A percentile compares a stretch with the other conserved stretches of the same genome.
Conservation (phyloP, 2,797 vertebrate genomes). For the Lateolabrax maculatus region DNA sequence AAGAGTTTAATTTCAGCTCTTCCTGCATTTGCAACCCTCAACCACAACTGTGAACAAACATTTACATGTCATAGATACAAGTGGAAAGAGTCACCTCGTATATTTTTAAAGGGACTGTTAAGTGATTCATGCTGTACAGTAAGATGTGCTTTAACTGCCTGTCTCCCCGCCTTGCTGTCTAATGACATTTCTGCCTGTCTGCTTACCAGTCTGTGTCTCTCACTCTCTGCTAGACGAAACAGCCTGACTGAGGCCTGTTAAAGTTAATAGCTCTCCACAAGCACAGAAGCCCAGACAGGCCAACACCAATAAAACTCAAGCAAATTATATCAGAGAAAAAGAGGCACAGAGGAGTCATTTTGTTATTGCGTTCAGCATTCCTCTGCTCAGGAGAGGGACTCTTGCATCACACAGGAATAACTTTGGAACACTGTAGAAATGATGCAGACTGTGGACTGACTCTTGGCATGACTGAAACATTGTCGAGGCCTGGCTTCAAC, state of each 20-base stretch:
- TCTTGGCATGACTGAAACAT: constrained; percentile 28
- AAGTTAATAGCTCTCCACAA: constrained; percentile 79
- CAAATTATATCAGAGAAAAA: constrained; percentile 78
- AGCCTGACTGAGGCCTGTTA: constrained; percentile 73
- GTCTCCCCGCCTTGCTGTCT: constrained; percentile 34
- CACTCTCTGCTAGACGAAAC: constrained; percentile 32
- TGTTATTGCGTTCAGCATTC: constrained; percentile 62
- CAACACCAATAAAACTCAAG: constrained; percentile 78
- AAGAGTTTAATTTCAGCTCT: constrained; percentile 40
- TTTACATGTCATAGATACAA: constrained; percentile 31
- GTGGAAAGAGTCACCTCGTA: constrained; percentile 25
- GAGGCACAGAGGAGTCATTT: constrained; percentile 69
- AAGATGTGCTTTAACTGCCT: constrained; percentile 23
- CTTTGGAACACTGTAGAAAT: constrained; percentile 19
- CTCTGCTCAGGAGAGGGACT: constrained; percentile 41
- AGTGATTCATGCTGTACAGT: constrained; percentile 29
- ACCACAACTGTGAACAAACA: constrained; percentile 34
- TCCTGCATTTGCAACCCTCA: constrained; percentile 30
- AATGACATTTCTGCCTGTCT: constrained; percentile 46
- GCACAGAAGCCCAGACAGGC: constrained; percentile 75
- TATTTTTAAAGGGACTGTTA: constrained; percentile 22
- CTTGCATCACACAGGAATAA: constrained; percentile 53
- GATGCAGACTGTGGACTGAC: constrained; percentile 10
- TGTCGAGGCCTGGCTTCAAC: constrained; percentile 36
- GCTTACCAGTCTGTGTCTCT: constrained; percentile 46